Evolutionary conservation across 2,888 invertebrate genomes (phyloP), one percentile per base, ranked within the genome.

Genomic region (Byasa hedistus): DNA sequence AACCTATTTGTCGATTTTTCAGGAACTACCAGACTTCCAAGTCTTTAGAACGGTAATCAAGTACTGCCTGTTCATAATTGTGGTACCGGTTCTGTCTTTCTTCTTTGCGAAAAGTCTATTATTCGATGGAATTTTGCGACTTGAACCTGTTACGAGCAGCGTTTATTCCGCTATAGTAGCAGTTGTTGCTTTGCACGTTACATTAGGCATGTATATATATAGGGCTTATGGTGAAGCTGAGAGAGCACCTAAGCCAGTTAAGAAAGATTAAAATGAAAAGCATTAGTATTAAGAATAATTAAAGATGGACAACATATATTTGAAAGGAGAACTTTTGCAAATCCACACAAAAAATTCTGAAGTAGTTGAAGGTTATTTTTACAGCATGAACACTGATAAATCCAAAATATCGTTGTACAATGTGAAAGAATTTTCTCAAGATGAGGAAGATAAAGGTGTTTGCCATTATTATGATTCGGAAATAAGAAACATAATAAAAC

Each of bases 131-230:
- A 86, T 94, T 71, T 85, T 93, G 57, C 78, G 81, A 39, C 75
- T 93, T 70, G 87, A 91, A 57, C 84, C 92, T 36, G 83, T 96
- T 55, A 92, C 93, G 23, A 95, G 95, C 75, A 96, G 96, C 83
- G 95, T 97, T 44, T 96, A 95, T 82, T 94, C 97, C 4, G 97
- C 97, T 27, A 93, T 95, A 52, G 93, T 95, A 57, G 95, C 97
- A 0, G 94, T 97, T 15, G 76, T 96, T 8, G 93, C 95, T 8
- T 86, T 97, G 63, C 97, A 97, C 80, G 78, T 96, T 70, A 95
- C 96, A 3, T 81, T 97, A 68, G 97, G 95, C 32, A 86, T 96
- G 57, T 97, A 96, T 79, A 96, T 97, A 76, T 95, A 94, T 79
- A 93, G 93, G 76, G 96, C 96, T 0, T 97, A 96, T 82, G 94